phyloP scores from a whole-genome alignment of 2,888 invertebrate species.

The Cynaeus angustus region DNA sequence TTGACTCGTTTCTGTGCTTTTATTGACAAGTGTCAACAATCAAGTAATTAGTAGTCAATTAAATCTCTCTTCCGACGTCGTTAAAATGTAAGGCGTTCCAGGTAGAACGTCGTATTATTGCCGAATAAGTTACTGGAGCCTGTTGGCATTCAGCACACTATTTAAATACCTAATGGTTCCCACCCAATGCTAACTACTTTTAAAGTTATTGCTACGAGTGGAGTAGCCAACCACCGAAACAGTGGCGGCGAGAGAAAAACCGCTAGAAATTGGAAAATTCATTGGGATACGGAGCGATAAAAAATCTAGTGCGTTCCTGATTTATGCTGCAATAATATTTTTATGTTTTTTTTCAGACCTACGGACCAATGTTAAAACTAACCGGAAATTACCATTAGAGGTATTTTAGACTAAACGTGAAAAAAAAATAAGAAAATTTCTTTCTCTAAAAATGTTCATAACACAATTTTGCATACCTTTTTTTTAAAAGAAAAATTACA shows the following conservation, averaged over 20 bases:
- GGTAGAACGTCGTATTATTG: conserved; percentile 58
- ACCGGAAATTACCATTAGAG: too few relatives aligned
- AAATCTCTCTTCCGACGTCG: conserved; percentile 27
- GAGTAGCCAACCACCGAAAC: conserved; percentile 18
- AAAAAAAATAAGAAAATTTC: too few relatives aligned
- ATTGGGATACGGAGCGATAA: too few relatives aligned
- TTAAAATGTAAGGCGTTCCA: conserved; percentile 54
- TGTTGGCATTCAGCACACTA: conserved; percentile 63
- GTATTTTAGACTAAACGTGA: too few relatives aligned
- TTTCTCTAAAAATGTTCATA: too few relatives aligned
- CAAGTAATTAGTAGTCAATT: conserved; percentile 43
- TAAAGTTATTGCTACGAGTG: conserved; percentile 58
- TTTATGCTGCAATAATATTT: too few relatives aligned
- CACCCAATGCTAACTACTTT: conserved; percentile 64
- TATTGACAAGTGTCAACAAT: conserved; percentile 5
- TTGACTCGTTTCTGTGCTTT: background rate
- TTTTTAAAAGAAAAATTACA: too few relatives aligned
- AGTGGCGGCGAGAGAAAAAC: conserved; percentile 21
- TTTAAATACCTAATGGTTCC: conserved; percentile 64
- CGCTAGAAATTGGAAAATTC: too few relatives aligned
- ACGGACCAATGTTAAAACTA: too few relatives aligned
- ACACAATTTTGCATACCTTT: too few relatives aligned
- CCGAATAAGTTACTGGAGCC: conserved; percentile 59
- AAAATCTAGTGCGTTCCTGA: too few relatives aligned
- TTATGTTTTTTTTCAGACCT: too few relatives aligned